These are phyloP conservation scores for Hecatera dysodea DNA, from an alignment of 2,888 invertebrate species.

Conservation along the genomic window DNA sequence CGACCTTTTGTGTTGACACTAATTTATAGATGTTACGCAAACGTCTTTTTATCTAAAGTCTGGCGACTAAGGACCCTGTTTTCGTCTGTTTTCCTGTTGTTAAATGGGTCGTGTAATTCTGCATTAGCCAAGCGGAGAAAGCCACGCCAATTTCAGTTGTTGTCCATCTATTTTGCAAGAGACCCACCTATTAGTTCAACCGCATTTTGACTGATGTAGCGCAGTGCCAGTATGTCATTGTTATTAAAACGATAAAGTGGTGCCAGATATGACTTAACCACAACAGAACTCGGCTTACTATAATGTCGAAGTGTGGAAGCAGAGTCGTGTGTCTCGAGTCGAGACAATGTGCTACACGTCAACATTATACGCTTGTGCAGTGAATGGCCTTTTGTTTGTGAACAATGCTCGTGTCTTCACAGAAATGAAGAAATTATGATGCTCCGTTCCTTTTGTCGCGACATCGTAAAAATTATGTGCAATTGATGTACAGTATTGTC, in stretches of 20 bases:
- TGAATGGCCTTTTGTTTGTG: conserved; percentile 74
- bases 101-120: conserved; percentile 36
- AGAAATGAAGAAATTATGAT: conserved; percentile 59
- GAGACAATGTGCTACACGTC: conserved; percentile 58
- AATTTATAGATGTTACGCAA: conserved; percentile 59
- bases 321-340: conserved; percentile 52
- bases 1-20: conserved; percentile 64
- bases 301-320: conserved; percentile 57
- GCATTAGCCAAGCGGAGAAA: conserved; percentile 18
- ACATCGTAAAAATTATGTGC: conserved; percentile 33
- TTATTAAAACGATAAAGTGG: conserved; percentile 6
- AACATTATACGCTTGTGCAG: conserved; percentile 56
- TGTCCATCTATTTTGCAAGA: neutral
- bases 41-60: conserved; percentile 52
- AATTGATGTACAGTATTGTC: conserved; percentile 41
- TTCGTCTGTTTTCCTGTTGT: conserved; percentile 35
- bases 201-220: neutral
- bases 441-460: conserved; percentile 27
- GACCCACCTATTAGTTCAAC: neutral
- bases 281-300: conserved; percentile 42
- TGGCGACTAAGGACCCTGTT: conserved; percentile 36
- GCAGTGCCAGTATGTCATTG: neutral
- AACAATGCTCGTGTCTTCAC: conserved; percentile 68
- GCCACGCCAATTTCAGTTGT: neutral
- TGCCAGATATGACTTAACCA: neutral